Evolutionary conservation across 1,140 invertebrate genomes (phyloP), one percentile per base, ranked within the genome.

Genomic region (Maniola jurtina): DNA sequence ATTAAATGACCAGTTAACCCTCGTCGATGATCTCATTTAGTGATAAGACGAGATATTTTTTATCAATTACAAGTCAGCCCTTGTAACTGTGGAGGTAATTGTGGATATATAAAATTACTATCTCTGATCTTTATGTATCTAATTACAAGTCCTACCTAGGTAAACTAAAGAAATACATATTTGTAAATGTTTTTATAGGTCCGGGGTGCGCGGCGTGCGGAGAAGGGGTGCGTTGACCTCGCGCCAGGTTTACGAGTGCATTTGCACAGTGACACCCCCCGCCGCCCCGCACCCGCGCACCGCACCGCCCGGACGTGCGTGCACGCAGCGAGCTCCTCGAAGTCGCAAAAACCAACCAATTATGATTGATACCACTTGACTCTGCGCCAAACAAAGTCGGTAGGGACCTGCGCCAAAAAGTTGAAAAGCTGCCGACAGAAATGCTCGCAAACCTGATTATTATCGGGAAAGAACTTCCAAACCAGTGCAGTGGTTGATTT

Each of bases 191-290:
- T 77, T 79, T 68, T 77, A 80, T 74, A 75, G 72, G 60, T 62
- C 58, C 66, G 69, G 73, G 76, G 78, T 73, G 76, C 50, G 71
- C 70, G 69, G 72, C 45, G 70, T 42, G 64, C 60, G 79, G 78
- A 61, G 73, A 58, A 72, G 80, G 77, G 79, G 84, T 76, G 80
- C 85, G 80, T 85, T 83, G 83, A 86, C 83, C 84, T 77, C 83
- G 75, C 73, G 73, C 65, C 78, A 77, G 76, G 79, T 88, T 87
- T 86, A 88, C 80, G 84, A 88, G 80, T 86, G 84, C 85, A 85
- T 86, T 86, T 86, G 84, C 86, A 81, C 81, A 86, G 83, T 86
- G 83, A 86, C 84, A 84, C 78, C 79, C 77, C 75, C 76, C 59
- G 70, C 38, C 73, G 15, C 56, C 52, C 62, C 66, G 54, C 64